phyloP scores from a whole-genome alignment of 1,140 invertebrate genomes.

The Nasonia giraulti region DNA sequence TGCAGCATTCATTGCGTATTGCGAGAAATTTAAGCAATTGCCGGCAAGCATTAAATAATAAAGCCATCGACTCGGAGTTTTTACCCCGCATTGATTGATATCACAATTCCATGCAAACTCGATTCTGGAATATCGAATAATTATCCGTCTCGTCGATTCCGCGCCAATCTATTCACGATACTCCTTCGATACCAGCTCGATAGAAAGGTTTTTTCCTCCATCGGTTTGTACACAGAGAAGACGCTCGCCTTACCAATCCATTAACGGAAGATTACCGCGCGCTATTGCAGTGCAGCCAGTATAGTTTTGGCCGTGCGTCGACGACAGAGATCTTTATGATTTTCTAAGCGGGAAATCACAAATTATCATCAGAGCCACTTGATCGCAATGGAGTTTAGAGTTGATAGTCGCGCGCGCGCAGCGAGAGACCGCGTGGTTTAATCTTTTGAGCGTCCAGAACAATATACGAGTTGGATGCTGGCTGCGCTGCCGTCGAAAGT shows the following conservation, averaged over 20 bases:
- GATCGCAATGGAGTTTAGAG: background rate
- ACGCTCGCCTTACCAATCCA: background rate
- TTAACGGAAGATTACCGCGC: background rate
- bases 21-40: background rate
- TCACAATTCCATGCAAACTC: background rate
- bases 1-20: background rate
- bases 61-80: background rate
- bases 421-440: background rate
- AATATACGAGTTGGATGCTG: background rate
- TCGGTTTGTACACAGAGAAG: background rate
- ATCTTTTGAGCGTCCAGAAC: constrained; percentile 19
- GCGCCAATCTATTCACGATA: background rate
- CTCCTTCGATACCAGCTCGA: background rate
- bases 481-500: background rate
- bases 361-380: constrained; percentile 40
- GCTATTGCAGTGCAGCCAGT: background rate
- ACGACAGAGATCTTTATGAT: constrained; percentile 22
- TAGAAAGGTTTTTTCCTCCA: too few species aligned
- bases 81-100: background rate
- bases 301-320: background rate
- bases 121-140: background rate
- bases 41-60: background rate
- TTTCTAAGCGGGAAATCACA: constrained; percentile 38
- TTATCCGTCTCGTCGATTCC: background rate
- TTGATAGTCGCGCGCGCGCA: background rate